Conservation (phyloP, 2,888 invertebrate species). For the Lutraria lutraria region DNA sequence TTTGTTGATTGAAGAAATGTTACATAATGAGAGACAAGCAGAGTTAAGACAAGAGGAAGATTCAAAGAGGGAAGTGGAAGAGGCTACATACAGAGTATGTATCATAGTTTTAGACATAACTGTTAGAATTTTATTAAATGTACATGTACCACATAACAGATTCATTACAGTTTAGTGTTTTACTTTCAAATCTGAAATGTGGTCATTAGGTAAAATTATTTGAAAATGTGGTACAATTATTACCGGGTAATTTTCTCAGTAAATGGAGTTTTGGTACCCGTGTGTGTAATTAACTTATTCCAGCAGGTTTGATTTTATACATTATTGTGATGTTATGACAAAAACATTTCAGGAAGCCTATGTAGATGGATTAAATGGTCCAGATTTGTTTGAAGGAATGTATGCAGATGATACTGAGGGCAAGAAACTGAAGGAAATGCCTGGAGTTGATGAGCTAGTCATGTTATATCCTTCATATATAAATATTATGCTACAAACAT, state of each 20-base stretch:
- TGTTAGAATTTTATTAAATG: background rate
- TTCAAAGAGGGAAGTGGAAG: constrained; percentile 72
- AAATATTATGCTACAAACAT: background rate
- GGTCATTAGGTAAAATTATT: too few relatives aligned
- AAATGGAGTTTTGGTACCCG: too few relatives aligned
- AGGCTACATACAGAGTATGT: constrained; percentile 78
- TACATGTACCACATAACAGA: background rate
- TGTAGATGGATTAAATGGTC: constrained; percentile 86
- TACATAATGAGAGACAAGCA: constrained; percentile 85
- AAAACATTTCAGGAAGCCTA: constrained; percentile 81
- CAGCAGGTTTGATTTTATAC: too few relatives aligned
- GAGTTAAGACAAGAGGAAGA: constrained; percentile 79
- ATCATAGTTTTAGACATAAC: background rate
- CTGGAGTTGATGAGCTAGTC: constrained; percentile 85
- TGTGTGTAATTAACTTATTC: too few relatives aligned
- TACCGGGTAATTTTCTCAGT: too few relatives aligned
- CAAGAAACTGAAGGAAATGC: constrained; percentile 85
- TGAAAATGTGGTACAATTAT: too few relatives aligned
- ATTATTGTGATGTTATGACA: background rate
- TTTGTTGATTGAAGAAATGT: constrained; percentile 85
- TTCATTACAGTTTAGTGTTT: too few relatives aligned
- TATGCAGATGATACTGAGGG: constrained; percentile 86
- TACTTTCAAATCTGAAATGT: too few relatives aligned
- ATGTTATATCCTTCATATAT: constrained; percentile 84
- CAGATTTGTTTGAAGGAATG: constrained; percentile 85